These are phyloP conservation scores for Pampus argenteus DNA, from an alignment of 2,797 vertebrate species.

Conservation along the genomic window DNA sequence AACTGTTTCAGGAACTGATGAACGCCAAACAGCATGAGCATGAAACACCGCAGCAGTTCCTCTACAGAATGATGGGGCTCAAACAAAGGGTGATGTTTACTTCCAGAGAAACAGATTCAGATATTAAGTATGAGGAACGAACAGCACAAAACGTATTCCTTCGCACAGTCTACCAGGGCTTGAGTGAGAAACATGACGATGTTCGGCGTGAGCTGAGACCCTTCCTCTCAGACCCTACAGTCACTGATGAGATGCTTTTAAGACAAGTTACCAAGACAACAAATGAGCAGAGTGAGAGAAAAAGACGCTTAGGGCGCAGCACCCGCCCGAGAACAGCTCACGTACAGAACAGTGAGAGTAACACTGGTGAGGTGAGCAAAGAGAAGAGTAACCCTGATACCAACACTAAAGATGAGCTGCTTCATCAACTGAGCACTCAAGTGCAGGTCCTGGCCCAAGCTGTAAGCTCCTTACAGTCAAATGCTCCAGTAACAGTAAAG, in stretches of 20 bases:
- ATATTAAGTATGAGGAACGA: slow-evolving; percentile 13
- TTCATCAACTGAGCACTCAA: slow-evolving; percentile 2
- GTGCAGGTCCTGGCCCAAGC: neutral
- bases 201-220: neutral
- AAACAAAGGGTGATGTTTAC: slow-evolving; percentile 21
- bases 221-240: slow-evolving; percentile 12
- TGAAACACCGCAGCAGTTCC: slow-evolving; percentile 28
- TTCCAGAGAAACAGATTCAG: slow-evolving; percentile 1
- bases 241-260: slow-evolving; percentile 18
- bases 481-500: neutral
- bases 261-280: slow-evolving; percentile 21
- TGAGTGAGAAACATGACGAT: slow-evolving; percentile 15
- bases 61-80: slow-evolving; percentile 16
- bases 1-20: slow-evolving; percentile 25
- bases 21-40: slow-evolving; percentile 16
- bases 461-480: slow-evolving; percentile 11
- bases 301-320: too few species aligned
- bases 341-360: neutral
- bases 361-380: too few species aligned
- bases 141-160: slow-evolving; percentile 28
- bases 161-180: slow-evolving; percentile 8
- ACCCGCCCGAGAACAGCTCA: neutral
- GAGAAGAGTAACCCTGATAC: neutral
- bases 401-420: slow-evolving; percentile 1
- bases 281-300: slow-evolving; percentile 16